Evolutionary conservation across 2,888 invertebrate genomes (phyloP), one percentile per base, ranked within the genome.

Genomic region (Trissolcus brochymenae): DNA sequence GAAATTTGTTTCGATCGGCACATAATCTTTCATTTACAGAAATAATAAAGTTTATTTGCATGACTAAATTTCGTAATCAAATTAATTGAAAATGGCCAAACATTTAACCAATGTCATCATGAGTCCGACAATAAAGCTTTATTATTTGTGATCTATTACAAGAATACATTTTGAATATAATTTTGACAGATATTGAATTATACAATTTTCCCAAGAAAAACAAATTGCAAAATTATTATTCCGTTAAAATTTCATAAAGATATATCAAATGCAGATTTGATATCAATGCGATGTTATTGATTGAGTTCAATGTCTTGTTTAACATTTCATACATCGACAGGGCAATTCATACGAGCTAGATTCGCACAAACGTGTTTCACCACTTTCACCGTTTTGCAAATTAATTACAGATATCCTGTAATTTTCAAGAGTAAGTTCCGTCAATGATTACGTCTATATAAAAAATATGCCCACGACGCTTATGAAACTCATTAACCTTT

Each of bases 1-100:
- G 59, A 72, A 72, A 54, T 65, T 65, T 65, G 59, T 72, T 65
- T 65, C 54, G 35, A 59, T 59, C 72, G 19, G 54, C 64, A 54
- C 46, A 54, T 57, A 71, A 64, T 71, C 40, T 57, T 57, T 68
- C 41, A 54, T 56, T 17, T 64, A 13, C 25, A 64, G 64, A 49
- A 70, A 51, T 29, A 57, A 64, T 51, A 51, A 25, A 55, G 50
- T 25, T 61, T 14, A 14, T n/a, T 43, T 40, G 19, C 51, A 51
- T 62, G 57, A 64, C 51, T 40, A 62, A 64, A 43, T 62, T 57
- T 54, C 35, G 9, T 35, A 11, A 35, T 11, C 2, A 7, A 1
- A 35, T 35, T 11, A 9, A 35, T 35, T 9, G 11, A 35, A 35
- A 1, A 11, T 35, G 2, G 9, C 1, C 6, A 9, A 35, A 35